Conservation (phyloP, 2,113 vertebrate species). For the Coregonus clupeaformis region DNA sequence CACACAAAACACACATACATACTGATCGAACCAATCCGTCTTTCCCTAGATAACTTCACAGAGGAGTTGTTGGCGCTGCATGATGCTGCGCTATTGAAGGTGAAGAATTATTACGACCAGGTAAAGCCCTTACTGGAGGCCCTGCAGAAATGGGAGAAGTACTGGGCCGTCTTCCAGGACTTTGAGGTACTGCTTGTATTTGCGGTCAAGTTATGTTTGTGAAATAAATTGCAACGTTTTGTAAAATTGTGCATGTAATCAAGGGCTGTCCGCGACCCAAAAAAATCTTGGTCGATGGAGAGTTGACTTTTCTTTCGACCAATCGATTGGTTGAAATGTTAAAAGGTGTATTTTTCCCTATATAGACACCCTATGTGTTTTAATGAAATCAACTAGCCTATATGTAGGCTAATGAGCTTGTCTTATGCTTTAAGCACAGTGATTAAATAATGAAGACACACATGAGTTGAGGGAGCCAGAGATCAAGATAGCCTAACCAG, state of each 20-base stretch:
- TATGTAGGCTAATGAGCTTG: no score
- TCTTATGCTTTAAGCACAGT: no score
- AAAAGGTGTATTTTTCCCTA: no score
- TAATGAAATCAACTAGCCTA: no score
- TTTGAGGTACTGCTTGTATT: slow-evolving; percentile 56
- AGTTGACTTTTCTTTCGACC: no score
- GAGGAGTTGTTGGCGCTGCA: slow-evolving; percentile 63
- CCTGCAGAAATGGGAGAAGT: slow-evolving; percentile 63
- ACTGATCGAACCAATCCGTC: background rate
- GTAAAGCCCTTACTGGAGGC: slow-evolving; percentile 52
- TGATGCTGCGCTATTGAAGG: slow-evolving; percentile 56
- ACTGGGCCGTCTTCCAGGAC: slow-evolving; percentile 57
- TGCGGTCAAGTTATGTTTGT: background rate
- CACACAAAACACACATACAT: background rate
- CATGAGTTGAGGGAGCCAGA: no score
- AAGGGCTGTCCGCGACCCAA: no score
- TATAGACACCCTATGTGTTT: no score
- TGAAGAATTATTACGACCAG: slow-evolving; percentile 47
- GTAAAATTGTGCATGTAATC: background rate
- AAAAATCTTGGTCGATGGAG: no score
- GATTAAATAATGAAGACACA: no score
- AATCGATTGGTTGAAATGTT: no score
- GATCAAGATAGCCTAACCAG: no score
- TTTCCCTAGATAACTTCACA: slow-evolving; percentile 56
- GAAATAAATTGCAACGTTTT: background rate